Percentiles rank a stretch among this genome's conserved stretches.
Conservation (phyloP, 1,140 invertebrate species). For the Bombyx mandarina region DNA sequence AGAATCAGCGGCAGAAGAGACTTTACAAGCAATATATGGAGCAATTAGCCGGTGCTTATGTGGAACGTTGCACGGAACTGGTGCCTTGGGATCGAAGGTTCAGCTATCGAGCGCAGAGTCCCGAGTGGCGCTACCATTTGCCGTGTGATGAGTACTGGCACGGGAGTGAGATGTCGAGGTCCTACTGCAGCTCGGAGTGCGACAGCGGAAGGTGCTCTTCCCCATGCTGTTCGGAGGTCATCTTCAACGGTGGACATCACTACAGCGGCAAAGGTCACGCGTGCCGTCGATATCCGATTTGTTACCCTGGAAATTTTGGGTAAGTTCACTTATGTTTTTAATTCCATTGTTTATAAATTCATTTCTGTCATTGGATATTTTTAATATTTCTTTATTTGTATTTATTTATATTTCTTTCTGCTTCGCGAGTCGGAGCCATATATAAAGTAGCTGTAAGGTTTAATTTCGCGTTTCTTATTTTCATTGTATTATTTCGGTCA, state of each 20-base stretch:
- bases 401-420: no score
- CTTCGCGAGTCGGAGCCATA: no score
- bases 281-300: conserved; percentile 37
- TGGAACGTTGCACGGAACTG: conserved; percentile 49
- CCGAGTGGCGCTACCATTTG: conserved; percentile 48
- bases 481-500: no score
- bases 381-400: no score
- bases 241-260: conserved; percentile 67
- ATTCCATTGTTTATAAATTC: no score
- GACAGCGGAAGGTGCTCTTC: conserved; percentile 63
- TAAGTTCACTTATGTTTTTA: conserved; percentile 21
- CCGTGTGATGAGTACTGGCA: conserved; percentile 41
- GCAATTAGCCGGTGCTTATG: conserved; percentile 55
- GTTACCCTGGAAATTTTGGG: conserved; percentile 60
- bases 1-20: conserved; percentile 63
- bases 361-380: no score
- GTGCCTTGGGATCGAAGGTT: conserved; percentile 36
- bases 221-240: conserved; percentile 64
- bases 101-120: conserved; percentile 31
- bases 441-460: no score
- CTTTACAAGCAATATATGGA: conserved; percentile 69
- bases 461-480: no score
- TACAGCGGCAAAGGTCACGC: conserved; percentile 50
- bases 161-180: conserved; percentile 34
- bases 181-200: conserved; percentile 42